Base-by-base conservation (phyloP, 2,797 vertebrate genomes). In the Argyrosomus regius region DNA sequence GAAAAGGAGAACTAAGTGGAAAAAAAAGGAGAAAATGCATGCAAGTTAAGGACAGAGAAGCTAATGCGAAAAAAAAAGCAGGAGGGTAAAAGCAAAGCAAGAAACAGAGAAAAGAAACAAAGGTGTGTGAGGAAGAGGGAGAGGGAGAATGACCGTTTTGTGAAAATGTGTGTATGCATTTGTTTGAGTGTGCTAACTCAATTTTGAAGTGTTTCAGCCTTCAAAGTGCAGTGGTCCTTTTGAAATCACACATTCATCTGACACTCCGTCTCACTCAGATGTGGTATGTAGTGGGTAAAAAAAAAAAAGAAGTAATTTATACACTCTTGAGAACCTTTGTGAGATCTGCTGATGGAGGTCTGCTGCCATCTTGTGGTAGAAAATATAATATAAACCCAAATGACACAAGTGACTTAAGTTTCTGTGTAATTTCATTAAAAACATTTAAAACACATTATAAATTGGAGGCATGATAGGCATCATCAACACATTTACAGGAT, bases 281-380 rank as follows among this genome's bases (percentile, higher is more conserved):
- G 41, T 74, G 72, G n/a, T 17, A 28, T 67, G 49, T 3, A 56
- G 72, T 65, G 26, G 63, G n/a, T 48, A 8, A 8, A 35, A 35
- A 35, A 39, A 35, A 8, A 22, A 48, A 43, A 79, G 63, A 77
- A 65, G 61, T 59, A 63, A 83, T 72, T 86, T 43, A 70, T 22
- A 8, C 28, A 11, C 78, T 70, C 49, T 18, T 24, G 52, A 61
- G 57, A 69, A 46, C 64, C 39, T 75, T 52, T 65, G 0, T 12
- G 12, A 1, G 12, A 6, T 35, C 24, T 49, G 65, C 17, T 31
- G 59, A 52, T 89, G 85, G 86, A 81, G 41, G 22, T 85, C 66
- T 94, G 93, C 90, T 93, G 89, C 93, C 92, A 90, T 64, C 94
- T 90, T 53, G 88, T 93, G 94, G 69, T 43, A 18, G 4, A 6